Evolutionary conservation across 2,888 invertebrate genomes (phyloP).

Genomic region (Brachylomia viminalis): DNA sequence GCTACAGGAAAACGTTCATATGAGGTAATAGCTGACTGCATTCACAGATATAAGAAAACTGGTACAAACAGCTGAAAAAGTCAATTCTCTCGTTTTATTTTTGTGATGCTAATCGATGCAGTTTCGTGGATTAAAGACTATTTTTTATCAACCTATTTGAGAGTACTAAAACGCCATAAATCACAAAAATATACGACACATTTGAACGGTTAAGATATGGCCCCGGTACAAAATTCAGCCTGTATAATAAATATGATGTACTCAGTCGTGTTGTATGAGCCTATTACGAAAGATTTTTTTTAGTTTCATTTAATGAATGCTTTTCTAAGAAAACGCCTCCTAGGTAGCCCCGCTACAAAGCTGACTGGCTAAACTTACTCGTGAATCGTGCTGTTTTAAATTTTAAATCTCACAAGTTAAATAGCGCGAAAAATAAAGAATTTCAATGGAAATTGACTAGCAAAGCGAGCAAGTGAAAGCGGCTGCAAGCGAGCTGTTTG

Average conservation of each 20-base stretch:
- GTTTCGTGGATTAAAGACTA: background rate
- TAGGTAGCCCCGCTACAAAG: background rate
- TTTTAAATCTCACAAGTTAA: conserved; percentile 33
- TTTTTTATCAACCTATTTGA: background rate
- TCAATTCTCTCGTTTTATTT: background rate
- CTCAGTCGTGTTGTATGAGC: background rate
- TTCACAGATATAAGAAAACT: background rate
- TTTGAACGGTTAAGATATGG: background rate
- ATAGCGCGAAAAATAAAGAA: conserved; percentile 24
- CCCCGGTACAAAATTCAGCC: too few relatives aligned
- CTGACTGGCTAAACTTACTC: background rate
- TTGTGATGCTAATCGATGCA: background rate
- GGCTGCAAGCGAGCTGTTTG: conserved; percentile 38
- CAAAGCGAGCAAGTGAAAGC: conserved; percentile 24
- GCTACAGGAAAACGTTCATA: background rate
- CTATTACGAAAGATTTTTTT: background rate
- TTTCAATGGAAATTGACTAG: conserved; percentile 43
- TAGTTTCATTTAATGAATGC: background rate
- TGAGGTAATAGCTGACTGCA: background rate
- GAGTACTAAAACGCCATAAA: background rate
- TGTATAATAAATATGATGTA: background rate
- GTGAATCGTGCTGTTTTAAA: conserved; percentile 9
- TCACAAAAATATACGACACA: background rate
- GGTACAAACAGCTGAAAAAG: background rate
- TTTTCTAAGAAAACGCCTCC: background rate